Conservation (phyloP, 2,797 vertebrate species). For the Lithobates sylvaticus region DNA sequence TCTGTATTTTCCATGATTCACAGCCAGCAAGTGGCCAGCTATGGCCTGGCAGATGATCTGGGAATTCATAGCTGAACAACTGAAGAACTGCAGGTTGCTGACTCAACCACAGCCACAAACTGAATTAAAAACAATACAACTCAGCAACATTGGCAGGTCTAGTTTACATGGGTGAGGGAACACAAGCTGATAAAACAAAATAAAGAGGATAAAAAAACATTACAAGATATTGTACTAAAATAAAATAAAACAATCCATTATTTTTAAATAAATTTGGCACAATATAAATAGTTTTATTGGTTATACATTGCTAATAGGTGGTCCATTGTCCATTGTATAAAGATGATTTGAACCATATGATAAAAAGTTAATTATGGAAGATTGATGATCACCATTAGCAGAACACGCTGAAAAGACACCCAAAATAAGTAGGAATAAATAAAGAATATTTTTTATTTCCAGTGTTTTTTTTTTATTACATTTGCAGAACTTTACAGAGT, state of each 20-base stretch:
- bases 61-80: conserved; percentile 11
- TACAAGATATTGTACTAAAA: neutral
- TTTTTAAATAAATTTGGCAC: neutral
- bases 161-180: neutral
- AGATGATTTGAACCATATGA: conserved; percentile 25
- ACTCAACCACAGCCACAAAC: conserved; percentile 24
- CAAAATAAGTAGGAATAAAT: neutral
- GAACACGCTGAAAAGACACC: neutral
- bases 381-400: neutral
- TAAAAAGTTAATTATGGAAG: conserved; percentile 2
- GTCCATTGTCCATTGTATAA: conserved; percentile 10
- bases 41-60: conserved; percentile 6
- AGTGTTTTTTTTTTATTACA: too few species aligned
- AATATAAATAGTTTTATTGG: neutral
- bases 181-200: conserved; percentile 10
- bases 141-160: conserved; percentile 19
- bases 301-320: conserved; percentile 30
- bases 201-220: neutral
- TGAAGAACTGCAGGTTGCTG: conserved; percentile 26
- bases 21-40: neutral
- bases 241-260: neutral
- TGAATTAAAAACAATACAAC: conserved; percentile 22
- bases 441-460: too few species aligned
- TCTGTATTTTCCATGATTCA: neutral
- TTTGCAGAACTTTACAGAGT: too few species aligned